Evolutionary conservation across 64 coral and sea anemone genomes (phyloP).

Genomic region (Acropora yongei): DNA sequence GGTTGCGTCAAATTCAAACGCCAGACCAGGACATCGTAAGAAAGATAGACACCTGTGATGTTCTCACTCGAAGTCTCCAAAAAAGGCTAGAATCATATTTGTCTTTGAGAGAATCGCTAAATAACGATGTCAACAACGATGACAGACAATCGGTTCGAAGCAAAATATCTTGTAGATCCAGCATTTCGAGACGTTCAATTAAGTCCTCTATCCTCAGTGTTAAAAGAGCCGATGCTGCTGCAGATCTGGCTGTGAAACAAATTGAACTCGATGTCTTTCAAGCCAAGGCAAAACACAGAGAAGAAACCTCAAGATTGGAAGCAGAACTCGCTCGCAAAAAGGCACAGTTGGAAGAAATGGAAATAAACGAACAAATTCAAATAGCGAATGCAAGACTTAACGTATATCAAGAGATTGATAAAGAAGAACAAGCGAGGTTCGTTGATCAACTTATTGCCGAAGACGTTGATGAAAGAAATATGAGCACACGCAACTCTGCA

Average conservation of each 20-base stretch:
- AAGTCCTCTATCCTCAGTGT: too few species aligned
- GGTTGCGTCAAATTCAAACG: too few species aligned
- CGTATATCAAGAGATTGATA: neutral
- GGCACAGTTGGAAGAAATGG: neutral
- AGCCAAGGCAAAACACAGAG: neutral
- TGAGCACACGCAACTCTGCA: too few species aligned
- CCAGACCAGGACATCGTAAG: too few species aligned
- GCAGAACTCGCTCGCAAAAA: neutral
- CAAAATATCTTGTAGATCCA: too few species aligned
- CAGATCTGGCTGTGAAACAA: constrained; percentile 5
- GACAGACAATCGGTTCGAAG: too few species aligned
- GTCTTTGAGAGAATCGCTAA: too few species aligned
- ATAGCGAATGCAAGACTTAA: neutral
- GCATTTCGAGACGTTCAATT: too few species aligned
- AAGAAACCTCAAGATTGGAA: constrained; percentile 5
- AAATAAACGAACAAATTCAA: neutral
- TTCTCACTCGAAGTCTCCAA: too few species aligned
- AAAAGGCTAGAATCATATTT: too few species aligned
- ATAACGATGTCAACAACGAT: too few species aligned
- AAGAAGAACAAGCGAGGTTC: neutral
- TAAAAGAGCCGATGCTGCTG: constrained; percentile 9
- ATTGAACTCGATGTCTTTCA: neutral
- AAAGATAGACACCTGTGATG: too few species aligned
- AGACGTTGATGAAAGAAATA: neutral
- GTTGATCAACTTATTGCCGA: neutral